A percentile compares a stretch with the other conserved stretches of the same genome.
Conservation (phyloP, 2,113 vertebrate species). For the Ploceus nigricollis region DNA sequence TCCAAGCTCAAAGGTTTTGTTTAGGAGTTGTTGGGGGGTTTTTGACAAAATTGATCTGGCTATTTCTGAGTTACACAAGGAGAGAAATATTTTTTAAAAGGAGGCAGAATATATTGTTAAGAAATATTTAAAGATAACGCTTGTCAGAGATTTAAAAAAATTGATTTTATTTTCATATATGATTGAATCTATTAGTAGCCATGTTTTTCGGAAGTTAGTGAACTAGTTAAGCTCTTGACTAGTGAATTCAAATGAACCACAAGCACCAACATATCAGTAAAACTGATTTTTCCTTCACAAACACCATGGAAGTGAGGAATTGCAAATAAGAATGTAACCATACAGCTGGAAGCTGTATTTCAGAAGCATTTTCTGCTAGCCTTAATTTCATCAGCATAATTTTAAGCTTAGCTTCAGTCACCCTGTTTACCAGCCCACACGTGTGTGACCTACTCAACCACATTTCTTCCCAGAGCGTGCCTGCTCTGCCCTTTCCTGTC, state of each 20-base stretch:
- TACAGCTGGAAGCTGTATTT: background rate
- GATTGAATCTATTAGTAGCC: background rate
- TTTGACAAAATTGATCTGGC: background rate
- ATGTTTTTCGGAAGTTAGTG: background rate
- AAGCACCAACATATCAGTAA: background rate
- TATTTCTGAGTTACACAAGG: background rate
- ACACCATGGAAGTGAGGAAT: background rate
- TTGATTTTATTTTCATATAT: background rate
- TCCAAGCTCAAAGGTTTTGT: slow-evolving; percentile 17
- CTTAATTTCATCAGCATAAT: background rate
- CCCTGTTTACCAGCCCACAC: background rate
- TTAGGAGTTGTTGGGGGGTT: background rate
- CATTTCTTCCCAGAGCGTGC: accelerated
- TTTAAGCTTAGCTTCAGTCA: background rate
- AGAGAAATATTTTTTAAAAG: background rate
- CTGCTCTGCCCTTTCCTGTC: background rate
- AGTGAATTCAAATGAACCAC: background rate
- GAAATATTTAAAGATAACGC: background rate
- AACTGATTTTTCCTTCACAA: background rate
- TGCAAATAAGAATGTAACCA: background rate
- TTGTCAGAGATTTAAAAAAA: background rate
- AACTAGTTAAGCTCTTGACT: background rate
- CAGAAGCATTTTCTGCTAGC: background rate
- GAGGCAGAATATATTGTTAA: background rate
- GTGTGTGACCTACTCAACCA: background rate